phyloP scores from a whole-genome alignment of 2,888 invertebrate genomes.

The Chloroclystis v-ata region DNA sequence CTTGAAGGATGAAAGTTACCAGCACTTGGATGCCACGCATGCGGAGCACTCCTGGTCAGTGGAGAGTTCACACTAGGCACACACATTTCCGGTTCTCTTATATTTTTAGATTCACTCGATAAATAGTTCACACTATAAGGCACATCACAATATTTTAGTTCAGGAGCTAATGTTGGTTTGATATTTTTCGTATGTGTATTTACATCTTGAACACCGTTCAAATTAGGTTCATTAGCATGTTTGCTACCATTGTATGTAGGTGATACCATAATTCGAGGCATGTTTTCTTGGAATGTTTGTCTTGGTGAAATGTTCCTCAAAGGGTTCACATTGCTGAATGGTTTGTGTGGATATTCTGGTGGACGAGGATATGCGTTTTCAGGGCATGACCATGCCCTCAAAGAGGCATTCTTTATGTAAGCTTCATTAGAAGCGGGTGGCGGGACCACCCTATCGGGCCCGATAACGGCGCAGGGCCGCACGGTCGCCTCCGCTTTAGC shows the following conservation, averaged over 20 bases:
- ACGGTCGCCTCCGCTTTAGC: slow-evolving; percentile 61
- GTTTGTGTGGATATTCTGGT: slow-evolving; percentile 61
- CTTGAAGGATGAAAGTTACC: slow-evolving; percentile 51
- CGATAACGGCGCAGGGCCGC: slow-evolving; percentile 74
- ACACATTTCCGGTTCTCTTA: slow-evolving; percentile 56
- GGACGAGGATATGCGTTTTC: slow-evolving; percentile 55
- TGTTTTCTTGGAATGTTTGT: slow-evolving; percentile 76
- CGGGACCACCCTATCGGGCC: slow-evolving; percentile 66
- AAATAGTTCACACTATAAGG: slow-evolving; percentile 65
- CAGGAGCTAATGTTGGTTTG: slow-evolving; percentile 54
- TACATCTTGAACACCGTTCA: slow-evolving; percentile 40
- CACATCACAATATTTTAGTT: slow-evolving; percentile 72
- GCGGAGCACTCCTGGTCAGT: slow-evolving; percentile 44
- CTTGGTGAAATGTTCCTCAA: slow-evolving; percentile 73
- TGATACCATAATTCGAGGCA: slow-evolving; percentile 71
- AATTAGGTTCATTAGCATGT: slow-evolving; percentile 52
- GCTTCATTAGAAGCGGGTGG: slow-evolving; percentile 46
- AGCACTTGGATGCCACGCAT: slow-evolving; percentile 51
- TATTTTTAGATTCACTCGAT: slow-evolving; percentile 60
- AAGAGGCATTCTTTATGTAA: slow-evolving; percentile 52
- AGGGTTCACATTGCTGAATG: slow-evolving; percentile 52
- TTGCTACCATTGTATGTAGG: slow-evolving; percentile 57
- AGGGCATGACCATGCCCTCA: slow-evolving; percentile 54
- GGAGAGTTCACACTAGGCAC: slow-evolving; percentile 51
- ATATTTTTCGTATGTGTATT: slow-evolving; percentile 47